Evolutionary conservation across 2,113 vertebrate genomes (phyloP), one percentile per base, ranked within the genome.

Genomic region (Carassius auratus): DNA sequence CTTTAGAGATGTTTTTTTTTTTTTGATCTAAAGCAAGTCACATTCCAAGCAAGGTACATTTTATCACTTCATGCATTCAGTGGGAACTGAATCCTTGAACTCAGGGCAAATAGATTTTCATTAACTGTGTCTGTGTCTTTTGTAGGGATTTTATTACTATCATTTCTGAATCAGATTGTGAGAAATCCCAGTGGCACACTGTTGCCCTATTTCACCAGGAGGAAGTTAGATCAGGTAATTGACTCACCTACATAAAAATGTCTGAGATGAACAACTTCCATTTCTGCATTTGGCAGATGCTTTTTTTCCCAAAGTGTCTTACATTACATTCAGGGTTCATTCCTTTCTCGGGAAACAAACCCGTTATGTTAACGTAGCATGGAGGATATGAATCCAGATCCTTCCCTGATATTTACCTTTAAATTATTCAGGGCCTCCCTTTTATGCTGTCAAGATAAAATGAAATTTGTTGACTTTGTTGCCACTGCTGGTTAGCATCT

Each of bases 111-210:
- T 66, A 15, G 8, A 36, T 77, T 77, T 71, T 71, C 1, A 38
- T 0, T 55, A 8, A 21, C 57, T n/a, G 7, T 61, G 19, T 61
- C 19, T n/a, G 52, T 55, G 52, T 2, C 7, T 45, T 80, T 64
- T 80, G 38, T 61, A 79, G 21, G 36, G 1, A 15, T 66, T 69
- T 26, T 55, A 81, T 45, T 68, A 81, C 17, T 48, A 36, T 69
- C 45, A 81, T 68, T 81, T 69, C 64, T 33, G 26, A 81, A 81
- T 81, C 79, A 52, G 62, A 69, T 68, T 52, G 45, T 69, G 42
- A 52, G 45, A 55, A 69, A 36, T 81, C 62, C 64, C 80, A 81
- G 9, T 4, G 42, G 79, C 26, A 52, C 23, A 15, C 26, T 48
- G 62, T 69, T 81, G 80, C 80, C 80, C 62, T 81, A 69, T 36